Evolutionary conservation across 2,797 vertebrate genomes (phyloP).

Genomic region (Onychomys torridus): DNA sequence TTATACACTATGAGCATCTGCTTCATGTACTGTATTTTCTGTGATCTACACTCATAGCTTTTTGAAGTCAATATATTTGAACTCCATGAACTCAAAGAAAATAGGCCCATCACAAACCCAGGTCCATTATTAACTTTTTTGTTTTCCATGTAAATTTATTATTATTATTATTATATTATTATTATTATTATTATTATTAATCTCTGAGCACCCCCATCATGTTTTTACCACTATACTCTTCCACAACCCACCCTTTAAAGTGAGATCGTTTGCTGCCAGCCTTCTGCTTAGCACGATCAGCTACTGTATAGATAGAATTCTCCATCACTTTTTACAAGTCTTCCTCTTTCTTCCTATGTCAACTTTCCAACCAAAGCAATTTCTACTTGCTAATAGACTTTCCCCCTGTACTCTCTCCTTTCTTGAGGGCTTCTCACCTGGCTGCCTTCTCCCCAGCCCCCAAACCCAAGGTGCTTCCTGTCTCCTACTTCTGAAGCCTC

Average conservation of each 20-base stretch:
- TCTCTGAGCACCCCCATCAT: background rate
- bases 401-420: background rate
- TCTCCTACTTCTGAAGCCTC: conserved; percentile 31
- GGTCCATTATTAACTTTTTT: background rate
- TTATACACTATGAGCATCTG: background rate
- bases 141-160: background rate
- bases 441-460: background rate
- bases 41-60: background rate
- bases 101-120: background rate
- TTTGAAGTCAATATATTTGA: background rate
- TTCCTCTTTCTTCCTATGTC: conserved; percentile 1
- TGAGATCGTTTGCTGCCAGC: conserved; percentile 29
- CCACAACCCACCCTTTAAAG: background rate
- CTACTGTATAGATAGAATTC: background rate
- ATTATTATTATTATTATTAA: background rate
- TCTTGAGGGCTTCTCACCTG: background rate
- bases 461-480: background rate
- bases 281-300: background rate
- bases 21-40: background rate
- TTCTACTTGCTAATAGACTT: background rate
- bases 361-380: conserved; percentile 21
- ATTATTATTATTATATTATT: background rate
- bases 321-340: background rate
- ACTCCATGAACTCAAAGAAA: background rate
- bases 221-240: background rate